phyloP scores from a whole-genome alignment of 2,888 invertebrate species.

The Podabrus alpinus region DNA sequence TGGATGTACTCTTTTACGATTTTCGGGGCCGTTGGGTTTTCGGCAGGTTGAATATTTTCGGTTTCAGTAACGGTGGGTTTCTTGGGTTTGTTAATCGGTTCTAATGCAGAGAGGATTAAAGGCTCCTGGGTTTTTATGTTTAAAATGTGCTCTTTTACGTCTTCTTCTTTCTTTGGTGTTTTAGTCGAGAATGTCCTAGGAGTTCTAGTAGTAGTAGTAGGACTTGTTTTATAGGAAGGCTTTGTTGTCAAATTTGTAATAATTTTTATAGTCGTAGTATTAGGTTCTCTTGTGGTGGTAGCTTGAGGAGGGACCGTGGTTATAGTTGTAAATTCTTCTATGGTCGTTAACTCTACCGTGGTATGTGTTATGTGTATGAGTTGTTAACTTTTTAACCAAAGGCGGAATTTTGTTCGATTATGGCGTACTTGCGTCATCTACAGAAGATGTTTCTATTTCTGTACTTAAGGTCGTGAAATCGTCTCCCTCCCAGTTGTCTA shows the following conservation, averaged over 20 bases:
- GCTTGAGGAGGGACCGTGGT: too few relatives aligned
- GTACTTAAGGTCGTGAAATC: neutral
- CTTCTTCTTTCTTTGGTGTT: neutral
- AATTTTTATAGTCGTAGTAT: neutral
- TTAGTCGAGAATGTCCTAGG: conserved; percentile 10
- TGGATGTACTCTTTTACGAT: neutral
- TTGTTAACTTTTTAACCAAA: neutral
- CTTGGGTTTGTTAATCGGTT: too few relatives aligned
- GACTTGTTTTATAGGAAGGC: neutral
- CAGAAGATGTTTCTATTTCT: neutral
- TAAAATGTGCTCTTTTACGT: neutral
- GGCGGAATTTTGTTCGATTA: neutral
- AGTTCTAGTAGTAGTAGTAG: conserved; percentile 6
- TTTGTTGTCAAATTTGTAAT: neutral
- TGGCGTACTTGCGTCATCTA: neutral
- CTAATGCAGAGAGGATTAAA: neutral
- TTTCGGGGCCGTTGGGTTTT: neutral
- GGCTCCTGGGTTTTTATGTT: neutral
- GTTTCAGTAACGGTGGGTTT: neutral
- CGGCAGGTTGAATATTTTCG: neutral
- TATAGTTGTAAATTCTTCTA: neutral
- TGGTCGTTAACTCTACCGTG: neutral
- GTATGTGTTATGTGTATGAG: too few relatives aligned
- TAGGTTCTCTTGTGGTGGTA: too few relatives aligned
- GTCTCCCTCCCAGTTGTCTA: neutral